Evolutionary conservation across 2,888 invertebrate species (phyloP), one percentile per base, ranked within the genome.

Genomic region (Elysia crispata): DNA sequence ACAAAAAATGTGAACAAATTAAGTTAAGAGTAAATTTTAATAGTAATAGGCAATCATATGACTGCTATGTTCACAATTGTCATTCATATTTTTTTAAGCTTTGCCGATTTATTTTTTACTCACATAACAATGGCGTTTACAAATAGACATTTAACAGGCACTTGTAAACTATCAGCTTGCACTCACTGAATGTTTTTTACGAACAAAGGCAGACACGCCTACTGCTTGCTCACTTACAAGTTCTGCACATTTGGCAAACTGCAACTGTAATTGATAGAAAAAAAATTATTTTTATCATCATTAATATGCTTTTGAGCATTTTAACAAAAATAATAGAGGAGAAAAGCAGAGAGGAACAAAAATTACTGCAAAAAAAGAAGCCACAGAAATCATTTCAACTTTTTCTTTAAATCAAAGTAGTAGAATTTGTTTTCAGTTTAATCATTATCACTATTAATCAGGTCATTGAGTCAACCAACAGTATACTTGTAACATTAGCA

Each of bases 151-250:
- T n/a, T 28, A 25, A 11, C 31, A 33, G 30, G 25, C 28, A 18
- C 41, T 5, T 20, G n/a, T 28, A 25, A n/a, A 18, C 54, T 54
- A 20, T 25, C 6, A n/a, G 31, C 0, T 33, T 3, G 13, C 3
- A 83, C 88, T 83, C 83, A 89, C 89, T 60, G 85, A 85, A 76
- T 88, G 88, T 84, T 86, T 86, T 66, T 85, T 85, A 62, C 88
- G 83, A 3, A 88, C 85, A 77, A 89, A 89, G 31, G 89, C 88
- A 64, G 89, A 88, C 31, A 88, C 86, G 30, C 87, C 89, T 54
- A 88, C 85, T 79, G 85, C 85, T 66, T 87, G 86, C 54, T 88
- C 88, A 83, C 87, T 86, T 41, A 87, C 86, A 69, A 83, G 81
- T 76, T 89, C 88, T 57, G 86, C 85, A 81, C 82, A 82, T 50